Percentiles rank a stretch among this genome's conserved stretches.
phyloP scores from a whole-genome alignment of 2,113 vertebrate genomes.

The Coracopsis vasa region DNA sequence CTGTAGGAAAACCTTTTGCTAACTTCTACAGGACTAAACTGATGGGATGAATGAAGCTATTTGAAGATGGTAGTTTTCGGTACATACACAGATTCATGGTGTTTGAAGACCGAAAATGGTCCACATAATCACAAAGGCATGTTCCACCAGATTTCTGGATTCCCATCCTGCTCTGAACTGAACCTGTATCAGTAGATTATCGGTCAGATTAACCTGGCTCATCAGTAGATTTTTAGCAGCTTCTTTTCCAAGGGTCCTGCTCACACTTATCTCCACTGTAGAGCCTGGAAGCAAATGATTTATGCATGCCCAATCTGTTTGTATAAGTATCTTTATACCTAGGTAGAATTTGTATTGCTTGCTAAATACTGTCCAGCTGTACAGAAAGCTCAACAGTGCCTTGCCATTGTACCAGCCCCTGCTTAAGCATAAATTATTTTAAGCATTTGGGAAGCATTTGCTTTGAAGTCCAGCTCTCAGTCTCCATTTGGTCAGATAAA shows the following conservation, averaged over 20 bases:
- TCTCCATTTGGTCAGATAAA: background rate
- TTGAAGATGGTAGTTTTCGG: background rate
- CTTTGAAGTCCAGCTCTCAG: background rate
- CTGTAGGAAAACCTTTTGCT: background rate
- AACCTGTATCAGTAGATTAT: background rate
- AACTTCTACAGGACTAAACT: background rate
- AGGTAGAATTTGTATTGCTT: background rate
- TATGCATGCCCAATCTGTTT: background rate
- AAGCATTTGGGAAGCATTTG: background rate
- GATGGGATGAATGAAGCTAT: background rate
- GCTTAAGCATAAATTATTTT: background rate
- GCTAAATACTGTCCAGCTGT: background rate
- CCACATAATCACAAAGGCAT: rapidly evolving
- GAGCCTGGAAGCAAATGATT: background rate
- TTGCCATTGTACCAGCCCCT: background rate
- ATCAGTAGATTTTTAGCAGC: background rate
- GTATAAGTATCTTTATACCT: background rate
- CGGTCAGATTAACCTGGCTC: background rate
- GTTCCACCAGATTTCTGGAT: background rate
- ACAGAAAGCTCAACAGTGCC: background rate
- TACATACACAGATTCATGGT: background rate
- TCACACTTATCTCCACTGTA: background rate
- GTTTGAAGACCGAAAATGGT: background rate
- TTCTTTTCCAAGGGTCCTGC: background rate
- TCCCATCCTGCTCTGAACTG: background rate